Evolutionary conservation across 2,797 vertebrate species (phyloP).

Genomic region (Selene dorsalis): DNA sequence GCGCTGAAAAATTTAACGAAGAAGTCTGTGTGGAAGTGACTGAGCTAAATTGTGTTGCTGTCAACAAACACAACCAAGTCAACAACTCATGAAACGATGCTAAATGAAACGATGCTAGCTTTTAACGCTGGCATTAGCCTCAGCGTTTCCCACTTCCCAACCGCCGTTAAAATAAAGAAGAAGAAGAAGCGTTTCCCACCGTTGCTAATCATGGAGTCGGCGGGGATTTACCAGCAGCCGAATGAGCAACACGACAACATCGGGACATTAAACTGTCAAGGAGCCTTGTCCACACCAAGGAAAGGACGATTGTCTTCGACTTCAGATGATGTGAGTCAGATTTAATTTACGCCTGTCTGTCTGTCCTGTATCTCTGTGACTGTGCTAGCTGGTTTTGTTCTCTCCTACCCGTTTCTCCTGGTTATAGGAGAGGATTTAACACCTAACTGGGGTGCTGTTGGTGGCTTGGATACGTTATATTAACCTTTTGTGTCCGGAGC

Average conservation of each 20-base stretch:
- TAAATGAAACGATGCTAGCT: too few species aligned
- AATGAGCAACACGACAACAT: background rate
- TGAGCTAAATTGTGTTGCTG: too few species aligned
- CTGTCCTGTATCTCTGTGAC: background rate
- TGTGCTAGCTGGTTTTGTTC: background rate
- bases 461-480: too few species aligned
- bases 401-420: background rate
- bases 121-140: too few species aligned
- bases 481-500: background rate
- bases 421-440: background rate
- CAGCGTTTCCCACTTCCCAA: too few species aligned
- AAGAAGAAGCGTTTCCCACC: too few species aligned
- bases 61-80: too few species aligned
- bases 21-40: too few species aligned
- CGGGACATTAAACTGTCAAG: background rate
- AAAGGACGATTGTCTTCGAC: background rate
- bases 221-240: background rate
- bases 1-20: too few species aligned
- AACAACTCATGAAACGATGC: too few species aligned
- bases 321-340: slow-evolving; percentile 3
- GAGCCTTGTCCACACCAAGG: background rate
- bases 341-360: background rate
- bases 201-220: too few species aligned
- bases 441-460: background rate
- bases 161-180: too few species aligned